Conservation (phyloP, 2,797 vertebrate genomes). For the Botia almorhae region DNA sequence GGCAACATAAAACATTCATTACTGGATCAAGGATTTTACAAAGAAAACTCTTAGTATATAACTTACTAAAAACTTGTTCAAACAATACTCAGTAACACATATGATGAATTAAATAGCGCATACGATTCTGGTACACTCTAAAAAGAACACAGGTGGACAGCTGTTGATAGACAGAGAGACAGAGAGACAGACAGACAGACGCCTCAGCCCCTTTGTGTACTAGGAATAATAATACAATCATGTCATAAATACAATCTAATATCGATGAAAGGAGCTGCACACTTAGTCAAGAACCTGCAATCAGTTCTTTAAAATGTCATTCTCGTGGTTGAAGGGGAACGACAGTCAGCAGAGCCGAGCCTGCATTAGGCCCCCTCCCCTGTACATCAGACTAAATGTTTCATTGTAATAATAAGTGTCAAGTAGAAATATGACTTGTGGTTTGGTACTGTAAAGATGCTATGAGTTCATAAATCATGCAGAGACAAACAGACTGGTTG, state of each 20-base stretch:
- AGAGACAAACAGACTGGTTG: conserved; percentile 73
- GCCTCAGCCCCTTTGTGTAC: conserved; percentile 41
- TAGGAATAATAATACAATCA: conserved; percentile 64
- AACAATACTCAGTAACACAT: no score
- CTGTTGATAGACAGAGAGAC: not conserved
- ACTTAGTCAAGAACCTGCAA: conserved; percentile 58
- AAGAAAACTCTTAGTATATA: no score
- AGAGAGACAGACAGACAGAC: no score
- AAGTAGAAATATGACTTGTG: conserved; percentile 80
- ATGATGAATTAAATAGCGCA: no score
- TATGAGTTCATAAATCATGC: conserved; percentile 84
- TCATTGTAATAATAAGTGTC: conserved; percentile 84
- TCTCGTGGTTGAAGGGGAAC: conserved; percentile 50
- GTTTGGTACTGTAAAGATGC: conserved; percentile 73
- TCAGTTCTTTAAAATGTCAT: conserved; percentile 64
- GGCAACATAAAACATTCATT: no score
- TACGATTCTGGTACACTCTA: no score
- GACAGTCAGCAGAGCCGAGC: conserved; percentile 52
- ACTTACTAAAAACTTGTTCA: no score
- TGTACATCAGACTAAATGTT: conserved; percentile 74
- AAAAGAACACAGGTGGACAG: no score
- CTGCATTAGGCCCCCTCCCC: conserved; percentile 55
- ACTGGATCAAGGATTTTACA: no score
- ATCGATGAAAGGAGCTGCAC: conserved; percentile 48
- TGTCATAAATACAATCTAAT: conserved; percentile 62